Percentiles rank a stretch among this genome's conserved stretches.
Conservation (phyloP, 2,797 vertebrate species). For the Cryptoprocta ferox region DNA sequence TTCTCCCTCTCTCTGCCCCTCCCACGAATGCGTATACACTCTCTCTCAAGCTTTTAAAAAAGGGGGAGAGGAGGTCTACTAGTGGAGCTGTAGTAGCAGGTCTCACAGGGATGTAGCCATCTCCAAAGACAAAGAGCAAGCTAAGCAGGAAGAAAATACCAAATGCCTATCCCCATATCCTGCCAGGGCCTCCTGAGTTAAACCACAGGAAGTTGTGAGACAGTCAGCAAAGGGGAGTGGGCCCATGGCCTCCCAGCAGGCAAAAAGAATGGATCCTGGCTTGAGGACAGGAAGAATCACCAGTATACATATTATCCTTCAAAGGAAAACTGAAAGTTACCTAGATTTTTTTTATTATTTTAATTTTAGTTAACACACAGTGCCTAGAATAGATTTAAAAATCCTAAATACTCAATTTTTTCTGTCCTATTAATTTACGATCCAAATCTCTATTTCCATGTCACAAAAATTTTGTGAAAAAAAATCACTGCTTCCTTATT, state of each 20-base stretch:
- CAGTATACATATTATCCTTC: background rate
- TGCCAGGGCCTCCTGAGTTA: background rate
- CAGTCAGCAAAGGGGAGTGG: background rate
- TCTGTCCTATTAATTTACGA: background rate
- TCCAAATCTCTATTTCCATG: background rate
- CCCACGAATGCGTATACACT: too few species aligned
- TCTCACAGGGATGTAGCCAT: background rate
- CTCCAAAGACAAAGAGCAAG: background rate
- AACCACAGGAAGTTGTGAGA: background rate
- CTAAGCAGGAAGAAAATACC: background rate
- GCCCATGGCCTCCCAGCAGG: background rate
- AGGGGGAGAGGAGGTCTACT: too few species aligned
- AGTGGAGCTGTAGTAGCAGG: background rate
- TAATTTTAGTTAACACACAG: too few species aligned
- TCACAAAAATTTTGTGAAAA: background rate
- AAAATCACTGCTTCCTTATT: background rate
- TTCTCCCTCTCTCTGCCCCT: too few species aligned
- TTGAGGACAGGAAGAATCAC: background rate
- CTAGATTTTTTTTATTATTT: too few species aligned
- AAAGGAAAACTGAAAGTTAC: background rate
- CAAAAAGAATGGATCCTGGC: background rate
- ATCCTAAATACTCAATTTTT: background rate
- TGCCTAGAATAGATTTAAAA: background rate
- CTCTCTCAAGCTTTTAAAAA: too few species aligned
- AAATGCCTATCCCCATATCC: background rate